These are phyloP conservation scores for Cetonia aurata DNA, from an alignment of 2,888 invertebrate species.

Conservation along the genomic window DNA sequence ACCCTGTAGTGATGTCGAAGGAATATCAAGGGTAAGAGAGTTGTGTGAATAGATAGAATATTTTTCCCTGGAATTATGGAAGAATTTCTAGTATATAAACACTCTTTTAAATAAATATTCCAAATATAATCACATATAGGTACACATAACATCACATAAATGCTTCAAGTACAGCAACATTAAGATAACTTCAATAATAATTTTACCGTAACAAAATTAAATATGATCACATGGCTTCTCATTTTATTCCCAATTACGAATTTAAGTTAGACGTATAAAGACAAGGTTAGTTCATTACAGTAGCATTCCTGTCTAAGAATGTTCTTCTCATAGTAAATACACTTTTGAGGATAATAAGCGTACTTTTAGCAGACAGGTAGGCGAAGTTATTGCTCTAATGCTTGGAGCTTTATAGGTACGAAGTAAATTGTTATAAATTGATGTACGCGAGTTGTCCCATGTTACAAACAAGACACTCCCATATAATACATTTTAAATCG, in stretches of 20 bases:
- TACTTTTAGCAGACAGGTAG: constrained; percentile 10
- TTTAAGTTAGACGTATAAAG: constrained; percentile 18
- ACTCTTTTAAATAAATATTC: not conserved
- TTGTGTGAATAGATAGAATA: constrained; percentile 2
- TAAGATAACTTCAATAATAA: too few relatives aligned
- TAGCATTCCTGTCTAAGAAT: constrained; percentile 5
- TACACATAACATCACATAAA: too few relatives aligned
- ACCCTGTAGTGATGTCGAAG: not conserved
- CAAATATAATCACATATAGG: too few relatives aligned
- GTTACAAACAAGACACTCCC: too few relatives aligned
- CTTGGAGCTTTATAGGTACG: constrained; percentile 12
- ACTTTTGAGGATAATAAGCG: constrained; percentile 2
- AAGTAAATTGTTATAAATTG: constrained; percentile 21
- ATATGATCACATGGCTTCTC: constrained; percentile 21
- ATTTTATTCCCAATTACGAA: constrained; percentile 30
- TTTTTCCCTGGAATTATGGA: constrained; percentile 9
- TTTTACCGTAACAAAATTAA: not conserved
- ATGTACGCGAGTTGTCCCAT: not conserved
- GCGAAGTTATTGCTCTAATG: constrained; percentile 6
- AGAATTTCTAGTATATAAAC: constrained; percentile 6
- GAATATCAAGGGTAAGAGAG: constrained; percentile 1
- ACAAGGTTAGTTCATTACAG: constrained; percentile 13
- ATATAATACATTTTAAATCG: too few relatives aligned
- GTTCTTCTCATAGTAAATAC: constrained; percentile 7
- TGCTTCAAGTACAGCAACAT: too few relatives aligned